Base-by-base conservation (phyloP, 2,797 vertebrate species). In the Syngnathus rostellatus region DNA sequence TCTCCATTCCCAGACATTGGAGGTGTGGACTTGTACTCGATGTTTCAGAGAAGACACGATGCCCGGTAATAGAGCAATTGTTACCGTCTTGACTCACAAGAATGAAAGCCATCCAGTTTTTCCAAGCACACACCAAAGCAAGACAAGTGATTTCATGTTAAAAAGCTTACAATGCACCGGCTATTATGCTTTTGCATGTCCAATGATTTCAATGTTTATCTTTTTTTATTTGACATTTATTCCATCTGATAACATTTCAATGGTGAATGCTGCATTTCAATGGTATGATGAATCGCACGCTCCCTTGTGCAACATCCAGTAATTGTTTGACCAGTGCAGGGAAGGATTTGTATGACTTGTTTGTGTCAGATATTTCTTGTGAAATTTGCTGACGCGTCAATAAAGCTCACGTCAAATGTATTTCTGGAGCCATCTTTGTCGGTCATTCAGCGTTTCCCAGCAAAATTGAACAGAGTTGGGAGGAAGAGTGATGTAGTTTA, bases 91-190 rank as follows among this genome's bases (percentile, higher is more conserved):
- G 68, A 80, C 65, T 74, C 75, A 62, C 72, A 78, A 69, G 69
- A 70, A 72, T 72, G 79, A 81, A 75, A 68, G 25, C 25, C 68
- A 68, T 70, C 19, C 40, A 69, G 14, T 65, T 59, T 65, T 59
- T 70, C 60, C 72, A 31, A 80, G 83, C 65, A 82, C 68, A 89
- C 83, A 88, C 89, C 89, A 89, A 90, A 91, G 84, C 78, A 86
- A 7, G 77, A 74, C 46, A 7, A 54, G 11, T 43, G 8, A 8
- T 43, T 74, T 67, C 46, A 70, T 74, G 5, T 64, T 67, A 19
- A 21, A 50, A 53, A 53, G 8, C 50, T n/a, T 10, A n/a, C 50
- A 21, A 21, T 21, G 7, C 9, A 53, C 8, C n/a, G 5, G 50
- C 50, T 51, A n/a, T 19, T 8, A 53, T 9, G 10, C 62, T 66